A percentile compares a stretch with the other conserved stretches of the same genome.
phyloP scores from a whole-genome alignment of 2,113 vertebrate species.

The Anser cygnoides region DNA sequence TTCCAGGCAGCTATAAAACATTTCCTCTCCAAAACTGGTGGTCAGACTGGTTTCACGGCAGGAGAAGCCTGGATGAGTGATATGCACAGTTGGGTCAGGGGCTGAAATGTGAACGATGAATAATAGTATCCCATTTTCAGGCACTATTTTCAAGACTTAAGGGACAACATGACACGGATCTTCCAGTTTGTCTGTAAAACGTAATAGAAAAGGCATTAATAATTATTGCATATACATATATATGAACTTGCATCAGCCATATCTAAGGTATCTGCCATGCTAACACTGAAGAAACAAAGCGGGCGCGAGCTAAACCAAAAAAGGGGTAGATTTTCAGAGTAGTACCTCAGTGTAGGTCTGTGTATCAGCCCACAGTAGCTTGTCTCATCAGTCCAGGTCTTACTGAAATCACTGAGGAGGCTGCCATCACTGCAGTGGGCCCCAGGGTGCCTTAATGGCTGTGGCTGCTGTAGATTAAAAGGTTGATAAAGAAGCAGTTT shows the following conservation, averaged over 20 bases:
- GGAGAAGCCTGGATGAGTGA: slow-evolving; percentile 71
- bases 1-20: slow-evolving; percentile 85
- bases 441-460: not conserved
- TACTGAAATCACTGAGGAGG: not conserved
- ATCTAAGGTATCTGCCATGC: not conserved
- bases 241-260: not conserved
- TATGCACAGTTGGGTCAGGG: slow-evolving; percentile 50
- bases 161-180: not conserved
- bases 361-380: not conserved
- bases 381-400: not conserved
- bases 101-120: not conserved
- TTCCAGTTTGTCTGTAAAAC: not conserved
- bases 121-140: slow-evolving; percentile 41
- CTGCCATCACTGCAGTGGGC: not conserved
- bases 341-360: not conserved
- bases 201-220: not conserved
- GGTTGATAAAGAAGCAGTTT: not conserved
- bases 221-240: not conserved
- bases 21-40: slow-evolving; percentile 78
- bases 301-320: not conserved
- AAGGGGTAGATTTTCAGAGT: not conserved
- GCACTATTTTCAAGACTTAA: slow-evolving; percentile 68
- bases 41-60: slow-evolving; percentile 77
- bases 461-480: not conserved
- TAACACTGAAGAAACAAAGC: not conserved